A percentile compares a stretch with the other conserved stretches of the same genome.
Conservation (phyloP, 2,888 invertebrate species). For the Meandrusa payeni region DNA sequence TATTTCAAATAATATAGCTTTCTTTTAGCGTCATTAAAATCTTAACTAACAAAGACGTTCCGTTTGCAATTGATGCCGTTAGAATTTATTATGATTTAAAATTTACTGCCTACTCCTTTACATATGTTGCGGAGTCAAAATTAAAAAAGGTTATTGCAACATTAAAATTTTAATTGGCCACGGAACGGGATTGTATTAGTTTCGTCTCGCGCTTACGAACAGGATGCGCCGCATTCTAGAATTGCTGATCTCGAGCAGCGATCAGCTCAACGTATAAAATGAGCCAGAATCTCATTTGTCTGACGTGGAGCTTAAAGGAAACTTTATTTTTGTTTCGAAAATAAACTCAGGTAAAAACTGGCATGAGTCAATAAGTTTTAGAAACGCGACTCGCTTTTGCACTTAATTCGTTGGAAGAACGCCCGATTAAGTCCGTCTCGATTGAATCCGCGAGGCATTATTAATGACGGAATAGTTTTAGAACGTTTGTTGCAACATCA, state of each 20-base stretch:
- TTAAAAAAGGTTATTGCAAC: conserved; percentile 10
- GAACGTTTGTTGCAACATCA: not conserved
- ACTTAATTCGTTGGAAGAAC: conserved; percentile 43
- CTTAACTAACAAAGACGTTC: not conserved
- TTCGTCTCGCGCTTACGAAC: conserved; percentile 6
- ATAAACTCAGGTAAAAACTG: conserved; percentile 68
- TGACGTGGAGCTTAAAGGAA: conserved; percentile 17
- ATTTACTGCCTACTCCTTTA: conserved; percentile 1
- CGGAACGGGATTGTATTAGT: conserved; percentile 16
- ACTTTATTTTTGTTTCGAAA: conserved; percentile 53
- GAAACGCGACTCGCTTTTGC: conserved; percentile 52
- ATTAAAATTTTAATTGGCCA: conserved; percentile 19
- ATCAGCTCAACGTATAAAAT: not conserved
- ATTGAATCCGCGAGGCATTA: not conserved
- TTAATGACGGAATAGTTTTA: not conserved
- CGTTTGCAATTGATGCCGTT: conserved; percentile 8
- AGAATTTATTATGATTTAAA: conserved; percentile 10
- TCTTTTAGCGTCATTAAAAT: too few species aligned
- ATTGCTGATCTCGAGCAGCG: conserved; percentile 8
- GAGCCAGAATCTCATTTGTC: conserved; percentile 1
- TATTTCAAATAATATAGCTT: too few species aligned
- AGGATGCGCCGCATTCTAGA: conserved; percentile 21
- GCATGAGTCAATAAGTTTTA: conserved; percentile 51
- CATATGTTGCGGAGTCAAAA: not conserved
- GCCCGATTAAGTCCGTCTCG: not conserved